Conservation (phyloP, 2,888 invertebrate species). For the Caenorhabditis uteleia region DNA sequence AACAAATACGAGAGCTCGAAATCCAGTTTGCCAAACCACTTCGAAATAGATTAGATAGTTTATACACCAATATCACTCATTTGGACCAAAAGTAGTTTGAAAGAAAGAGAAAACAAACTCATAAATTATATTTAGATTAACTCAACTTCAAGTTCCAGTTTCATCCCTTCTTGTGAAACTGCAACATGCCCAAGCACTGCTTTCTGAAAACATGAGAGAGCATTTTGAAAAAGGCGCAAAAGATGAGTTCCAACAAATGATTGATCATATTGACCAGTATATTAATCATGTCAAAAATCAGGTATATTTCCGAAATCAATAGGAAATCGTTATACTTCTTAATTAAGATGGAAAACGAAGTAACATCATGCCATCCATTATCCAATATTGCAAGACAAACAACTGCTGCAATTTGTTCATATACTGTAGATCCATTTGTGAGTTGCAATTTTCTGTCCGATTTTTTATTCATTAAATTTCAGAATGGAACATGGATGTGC, state of each 20-base stretch:
- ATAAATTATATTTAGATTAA: slow-evolving; percentile 26
- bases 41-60: slow-evolving; percentile 25
- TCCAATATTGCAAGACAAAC: slow-evolving; percentile 50
- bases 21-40: slow-evolving; percentile 47
- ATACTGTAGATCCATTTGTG: slow-evolving; percentile 64
- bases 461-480: slow-evolving; percentile 14
- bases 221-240: slow-evolving; percentile 51
- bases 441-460: slow-evolving; percentile 20
- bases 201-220: slow-evolving; percentile 52
- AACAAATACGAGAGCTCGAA: slow-evolving; percentile 53
- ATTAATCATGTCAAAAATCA: slow-evolving; percentile 47
- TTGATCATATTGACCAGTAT: slow-evolving; percentile 47
- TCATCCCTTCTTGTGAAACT: slow-evolving; percentile 51
- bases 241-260: slow-evolving; percentile 48
- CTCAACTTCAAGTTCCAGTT: slow-evolving; percentile 52
- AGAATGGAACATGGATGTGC: slow-evolving; percentile 73
- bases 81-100: slow-evolving; percentile 40
- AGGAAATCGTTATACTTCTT: neutral
- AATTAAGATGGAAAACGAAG: slow-evolving; percentile 54
- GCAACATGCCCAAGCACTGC: slow-evolving; percentile 57
- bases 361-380: slow-evolving; percentile 64
- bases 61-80: slow-evolving; percentile 46
- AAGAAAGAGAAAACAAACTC: neutral
- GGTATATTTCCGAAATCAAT: slow-evolving; percentile 13
- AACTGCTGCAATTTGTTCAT: slow-evolving; percentile 58